Evolutionary conservation across 2,888 invertebrate species (phyloP).

Genomic region (Atrina japonica): DNA sequence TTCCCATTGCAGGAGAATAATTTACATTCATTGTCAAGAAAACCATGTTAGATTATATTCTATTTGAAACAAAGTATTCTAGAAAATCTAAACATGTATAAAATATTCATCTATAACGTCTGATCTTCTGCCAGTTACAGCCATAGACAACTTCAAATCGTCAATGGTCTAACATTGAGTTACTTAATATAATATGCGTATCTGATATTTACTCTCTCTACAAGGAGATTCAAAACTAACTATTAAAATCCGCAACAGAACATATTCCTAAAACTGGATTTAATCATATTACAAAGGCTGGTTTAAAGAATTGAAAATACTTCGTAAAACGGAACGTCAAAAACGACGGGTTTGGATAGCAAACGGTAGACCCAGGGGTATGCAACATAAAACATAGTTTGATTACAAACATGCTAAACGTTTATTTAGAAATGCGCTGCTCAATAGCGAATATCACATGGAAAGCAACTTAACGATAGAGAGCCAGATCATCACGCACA

Average conservation of each 20-base stretch:
- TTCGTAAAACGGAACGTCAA: not conserved
- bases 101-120: slow-evolving; percentile 8
- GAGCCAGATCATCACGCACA: not conserved
- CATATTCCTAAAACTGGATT: slow-evolving; percentile 9
- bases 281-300: slow-evolving; percentile 17
- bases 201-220: not conserved
- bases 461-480: slow-evolving; percentile 2
- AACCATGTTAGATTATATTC: slow-evolving; percentile 10
- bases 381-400: slow-evolving; percentile 4
- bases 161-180: not conserved
- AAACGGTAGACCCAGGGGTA: slow-evolving; percentile 16
- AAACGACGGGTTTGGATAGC: slow-evolving; percentile 7
- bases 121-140: slow-evolving; percentile 18
- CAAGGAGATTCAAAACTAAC: not conserved
- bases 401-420: slow-evolving; percentile 21
- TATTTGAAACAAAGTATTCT: not conserved
- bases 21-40: slow-evolving; percentile 1
- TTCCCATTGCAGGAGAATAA: not conserved
- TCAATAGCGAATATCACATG: slow-evolving; percentile 9
- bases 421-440: slow-evolving; percentile 5
- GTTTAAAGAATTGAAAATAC: slow-evolving; percentile 1
- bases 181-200: not conserved
- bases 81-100: not conserved
- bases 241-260: not conserved
- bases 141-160: not conserved